Evolutionary conservation across 1,140 invertebrate genomes (phyloP).

Genomic region (Yoshiicerus persimilis): DNA sequence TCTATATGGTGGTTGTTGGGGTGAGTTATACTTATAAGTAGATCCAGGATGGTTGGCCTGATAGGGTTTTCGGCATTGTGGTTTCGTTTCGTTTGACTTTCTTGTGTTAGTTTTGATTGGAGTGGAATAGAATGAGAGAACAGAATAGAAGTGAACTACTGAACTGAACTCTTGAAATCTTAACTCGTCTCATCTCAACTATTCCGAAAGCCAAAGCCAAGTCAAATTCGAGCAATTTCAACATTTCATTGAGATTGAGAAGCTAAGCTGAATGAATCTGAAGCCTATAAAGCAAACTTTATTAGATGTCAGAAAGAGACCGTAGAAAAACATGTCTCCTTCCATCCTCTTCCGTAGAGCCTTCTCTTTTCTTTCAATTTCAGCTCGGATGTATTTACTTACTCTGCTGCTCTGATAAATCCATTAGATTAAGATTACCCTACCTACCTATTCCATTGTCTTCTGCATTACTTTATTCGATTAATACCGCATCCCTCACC

Average conservation of each 20-base stretch:
- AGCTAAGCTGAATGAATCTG: background rate
- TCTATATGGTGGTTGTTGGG: background rate
- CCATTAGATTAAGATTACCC: background rate
- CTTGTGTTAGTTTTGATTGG: background rate
- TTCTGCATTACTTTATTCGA: background rate
- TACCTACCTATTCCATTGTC: background rate
- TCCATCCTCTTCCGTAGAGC: background rate
- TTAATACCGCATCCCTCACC: too few relatives aligned
- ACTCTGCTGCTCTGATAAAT: background rate
- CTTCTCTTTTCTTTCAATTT: background rate
- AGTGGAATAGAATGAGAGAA: background rate
- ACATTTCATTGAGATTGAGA: background rate
- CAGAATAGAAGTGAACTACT: background rate
- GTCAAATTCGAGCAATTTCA: conserved; percentile 6
- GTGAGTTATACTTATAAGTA: background rate
- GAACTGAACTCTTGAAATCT: background rate
- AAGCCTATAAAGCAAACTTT: conserved; percentile 1
- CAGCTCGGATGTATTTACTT: background rate
- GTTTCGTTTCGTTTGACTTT: background rate
- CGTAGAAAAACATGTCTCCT: background rate
- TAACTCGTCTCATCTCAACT: background rate
- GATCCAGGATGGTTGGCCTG: background rate
- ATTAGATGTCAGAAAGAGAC: background rate
- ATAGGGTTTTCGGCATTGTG: background rate
- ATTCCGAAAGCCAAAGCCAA: background rate